Percentiles rank a stretch among this genome's conserved stretches.
These are phyloP conservation scores for Podabrus alpinus DNA, from an alignment of 2,888 invertebrate genomes.

Conservation along the genomic window DNA sequence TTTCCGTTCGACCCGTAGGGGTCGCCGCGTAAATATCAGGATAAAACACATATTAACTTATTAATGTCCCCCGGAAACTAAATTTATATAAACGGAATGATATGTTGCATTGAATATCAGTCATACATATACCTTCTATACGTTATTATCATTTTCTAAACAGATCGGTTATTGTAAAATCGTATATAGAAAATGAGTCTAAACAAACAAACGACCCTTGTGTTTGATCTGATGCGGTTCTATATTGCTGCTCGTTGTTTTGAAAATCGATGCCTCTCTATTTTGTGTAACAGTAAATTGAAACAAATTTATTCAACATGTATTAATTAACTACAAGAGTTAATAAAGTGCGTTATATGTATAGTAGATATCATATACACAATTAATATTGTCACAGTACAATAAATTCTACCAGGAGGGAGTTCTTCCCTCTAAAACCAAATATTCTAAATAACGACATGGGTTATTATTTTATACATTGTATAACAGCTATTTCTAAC, in stretches of 20 bases:
- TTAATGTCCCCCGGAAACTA: not conserved
- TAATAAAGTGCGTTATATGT: slow-evolving; percentile 21
- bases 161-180: not conserved
- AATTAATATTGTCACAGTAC: slow-evolving; percentile 31
- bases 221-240: not conserved
- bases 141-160: not conserved
- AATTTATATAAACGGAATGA: not conserved
- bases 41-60: not conserved
- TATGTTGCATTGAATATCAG: not conserved
- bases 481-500: slow-evolving; percentile 35
- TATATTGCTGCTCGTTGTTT: slow-evolving; percentile 23
- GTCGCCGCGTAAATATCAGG: not conserved
- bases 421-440: slow-evolving; percentile 6
- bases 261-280: slow-evolving; percentile 26
- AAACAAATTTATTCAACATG: slow-evolving; percentile 8
- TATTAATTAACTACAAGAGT: slow-evolving; percentile 16
- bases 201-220: slow-evolving; percentile 19
- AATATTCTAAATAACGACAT: slow-evolving; percentile 23
- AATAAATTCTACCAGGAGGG: slow-evolving; percentile 17
- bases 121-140: not conserved
- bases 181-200: slow-evolving; percentile 1
- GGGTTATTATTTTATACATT: slow-evolving; percentile 24
- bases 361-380: slow-evolving; percentile 20
- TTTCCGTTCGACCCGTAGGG: not conserved
- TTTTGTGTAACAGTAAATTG: slow-evolving; percentile 11